Evolutionary conservation across 2,888 invertebrate genomes (phyloP).

Genomic region (Aplocera efformata): DNA sequence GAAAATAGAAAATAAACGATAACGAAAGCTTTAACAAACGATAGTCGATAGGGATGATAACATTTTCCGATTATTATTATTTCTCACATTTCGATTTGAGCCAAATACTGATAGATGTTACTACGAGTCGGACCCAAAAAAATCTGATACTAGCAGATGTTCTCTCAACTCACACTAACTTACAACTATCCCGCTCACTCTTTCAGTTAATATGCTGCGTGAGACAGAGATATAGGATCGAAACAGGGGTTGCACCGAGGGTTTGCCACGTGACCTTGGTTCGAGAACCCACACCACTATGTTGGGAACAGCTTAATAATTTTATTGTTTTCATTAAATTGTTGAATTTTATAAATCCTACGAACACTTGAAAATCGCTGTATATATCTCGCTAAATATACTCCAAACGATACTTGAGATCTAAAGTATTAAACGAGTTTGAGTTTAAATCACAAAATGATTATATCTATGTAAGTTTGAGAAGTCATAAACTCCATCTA

Average conservation of each 20-base stretch:
- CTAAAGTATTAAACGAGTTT: no score
- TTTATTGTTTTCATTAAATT: slow-evolving; percentile 68
- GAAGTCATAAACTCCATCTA: no score
- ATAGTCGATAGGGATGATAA: no score
- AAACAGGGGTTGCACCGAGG: slow-evolving; percentile 68
- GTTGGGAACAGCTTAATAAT: slow-evolving; percentile 55
- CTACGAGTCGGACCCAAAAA: slow-evolving; percentile 53
- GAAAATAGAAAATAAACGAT: no score
- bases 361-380: no score
- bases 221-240: slow-evolving; percentile 40
- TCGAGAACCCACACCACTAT: slow-evolving; percentile 49
- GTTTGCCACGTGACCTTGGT: slow-evolving; percentile 64
- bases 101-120: no score
- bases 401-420: no score
- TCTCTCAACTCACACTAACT: slow-evolving; percentile 51
- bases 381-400: no score
- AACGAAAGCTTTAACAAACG: no score
- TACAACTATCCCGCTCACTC: slow-evolving; percentile 32
- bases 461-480: no score
- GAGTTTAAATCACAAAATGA: no score
- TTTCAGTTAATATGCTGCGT: slow-evolving; percentile 10
- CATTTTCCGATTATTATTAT: slow-evolving; percentile 49
- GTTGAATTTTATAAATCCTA: slow-evolving; percentile 35
- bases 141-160: slow-evolving; percentile 72
- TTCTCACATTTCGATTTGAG: slow-evolving; percentile 28